Base-by-base conservation (phyloP, 2,797 vertebrate genomes). In the Arctocebus calabarensis region DNA sequence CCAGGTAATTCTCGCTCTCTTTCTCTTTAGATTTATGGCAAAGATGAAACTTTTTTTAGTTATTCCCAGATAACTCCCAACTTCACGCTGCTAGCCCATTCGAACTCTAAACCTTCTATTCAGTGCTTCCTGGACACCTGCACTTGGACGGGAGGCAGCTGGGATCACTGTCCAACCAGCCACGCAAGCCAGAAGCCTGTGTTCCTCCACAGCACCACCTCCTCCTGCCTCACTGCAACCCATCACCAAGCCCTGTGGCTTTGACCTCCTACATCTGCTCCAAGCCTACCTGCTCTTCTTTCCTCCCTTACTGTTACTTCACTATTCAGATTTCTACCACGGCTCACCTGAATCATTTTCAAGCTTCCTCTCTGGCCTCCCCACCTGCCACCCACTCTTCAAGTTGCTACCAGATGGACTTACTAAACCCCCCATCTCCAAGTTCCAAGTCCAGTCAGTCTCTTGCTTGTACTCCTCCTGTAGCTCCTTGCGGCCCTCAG, bases 131-230 rank as follows among this genome's bases (percentile, higher is more conserved):
- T n/a, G 12, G 37, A 16, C 59, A 43, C 17, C n/a, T 78, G 7
- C 3, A 3, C 37, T 19, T 77, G 59, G 48, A 11, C 2, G 7
- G 79, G 79, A 45, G 48, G 61, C 68, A 11, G 45, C 7, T n/a
- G 40, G 43, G 37, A n/a, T 64, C 59, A 73, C 2, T 9, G 40
- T 40, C 64, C 20, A 45, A 1, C 14, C n/a, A 9, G 4, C n/a
- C 16, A 71, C 32, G 17, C n/a, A n/a, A 29, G 43, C 75, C 37
- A 5, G 64, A 57, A 74, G 91, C 75, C 77, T 32, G 14, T 12
- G 6, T 61, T 3, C 7, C 62, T 70, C 68, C 23, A 9, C 0
- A 1, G 22, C 0, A 7, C 66, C 17, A 34, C 16, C 55, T 13
- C 29, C 16, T 7, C 61, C 77, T 92, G 22, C 3, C 8, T 40